These are phyloP conservation scores for Peromyscus nudipes DNA, from an alignment of 2,797 vertebrate genomes.

Conservation along the genomic window DNA sequence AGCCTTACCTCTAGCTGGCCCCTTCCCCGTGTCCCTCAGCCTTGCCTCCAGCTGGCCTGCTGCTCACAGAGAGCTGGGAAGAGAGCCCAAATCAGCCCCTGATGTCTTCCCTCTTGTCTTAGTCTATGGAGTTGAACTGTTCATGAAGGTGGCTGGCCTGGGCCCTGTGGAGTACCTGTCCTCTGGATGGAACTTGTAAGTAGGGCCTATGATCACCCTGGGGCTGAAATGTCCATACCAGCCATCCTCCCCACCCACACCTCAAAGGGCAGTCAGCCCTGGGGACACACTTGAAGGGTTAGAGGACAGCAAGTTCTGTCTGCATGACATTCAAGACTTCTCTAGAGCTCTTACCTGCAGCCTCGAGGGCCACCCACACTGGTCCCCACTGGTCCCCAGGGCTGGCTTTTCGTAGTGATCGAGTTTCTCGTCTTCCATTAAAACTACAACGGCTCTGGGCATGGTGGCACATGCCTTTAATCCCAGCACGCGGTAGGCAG, in stretches of 20 bases:
- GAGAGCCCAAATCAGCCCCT: neutral
- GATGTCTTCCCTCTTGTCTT: neutral
- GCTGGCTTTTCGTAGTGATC: neutral
- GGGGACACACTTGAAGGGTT: neutral
- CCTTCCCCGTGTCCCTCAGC: neutral
- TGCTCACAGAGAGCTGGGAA: neutral
- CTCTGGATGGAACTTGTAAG: constrained; percentile 99
- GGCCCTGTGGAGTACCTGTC: constrained; percentile 97
- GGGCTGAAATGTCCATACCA: rapidly evolving
- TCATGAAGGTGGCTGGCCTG: constrained; percentile 96
- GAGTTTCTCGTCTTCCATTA: neutral
- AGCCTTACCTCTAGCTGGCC: neutral
- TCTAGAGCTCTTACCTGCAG: neutral
- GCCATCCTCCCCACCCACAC: neutral
- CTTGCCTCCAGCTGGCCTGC: too few relatives aligned
- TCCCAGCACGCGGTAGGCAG: neutral
- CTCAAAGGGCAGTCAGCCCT: rapidly evolving
- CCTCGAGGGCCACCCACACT: rapidly evolving
- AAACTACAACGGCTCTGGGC: neutral
- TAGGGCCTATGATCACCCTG: constrained; percentile 36
- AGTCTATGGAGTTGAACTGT: constrained; percentile 97
- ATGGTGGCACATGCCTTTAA: neutral
- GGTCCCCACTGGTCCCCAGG: too few relatives aligned
- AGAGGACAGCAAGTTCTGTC: neutral
- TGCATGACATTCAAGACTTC: neutral